Base-by-base conservation (phyloP, 2,113 vertebrate genomes). In the Ochotona curzoniae region DNA sequence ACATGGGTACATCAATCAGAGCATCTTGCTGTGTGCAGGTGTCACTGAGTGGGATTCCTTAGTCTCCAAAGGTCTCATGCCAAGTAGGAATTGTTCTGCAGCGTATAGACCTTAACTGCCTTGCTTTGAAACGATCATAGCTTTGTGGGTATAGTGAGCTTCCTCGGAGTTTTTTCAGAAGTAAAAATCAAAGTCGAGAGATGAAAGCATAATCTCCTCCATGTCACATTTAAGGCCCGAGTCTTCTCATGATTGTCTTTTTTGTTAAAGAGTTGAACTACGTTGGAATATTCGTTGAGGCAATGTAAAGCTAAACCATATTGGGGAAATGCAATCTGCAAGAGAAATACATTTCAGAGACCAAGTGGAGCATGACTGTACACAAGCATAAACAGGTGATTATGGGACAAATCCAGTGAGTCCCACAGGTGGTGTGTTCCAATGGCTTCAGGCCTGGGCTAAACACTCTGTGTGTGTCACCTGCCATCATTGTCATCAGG, bases 181-280 rank as follows among this genome's bases (percentile, higher is more conserved):
- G 63, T 61, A 73, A 94, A 89, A 84, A 63, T 87, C 90, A 87
- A 84, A 87, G 57, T 26, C 57, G 69, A 74, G 30, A 75, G 38
- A 86, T 80, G 57, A 75, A 57, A 35, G 78, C 2, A 4, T 2
- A 3, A 81, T 66, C 5, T 88, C 44, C 28, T 89, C 23, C 9
- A 8, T 32, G 70, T 86, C 17, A 44, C 82, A n/a, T 73, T 74
- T 92, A 70, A 79, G 71, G 32, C 61, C 3, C 7, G 83, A 95
- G 17, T 74, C 26, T 67, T 92, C 74, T 70, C 75, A 64, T 66
- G 78, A 35, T 63, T 89, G 35, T 84, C 83, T 61, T 71, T 63
- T 35, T 76, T 91, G n/a, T 35, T 51, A 93, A 89, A 69, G 9
- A 83, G 49, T 2, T 49, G 74, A 70, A 32, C 57, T n/a, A 49